Evolutionary conservation across 92 coral and sea anemone species (phyloP).

Genomic region (Actinernus sp.): DNA sequence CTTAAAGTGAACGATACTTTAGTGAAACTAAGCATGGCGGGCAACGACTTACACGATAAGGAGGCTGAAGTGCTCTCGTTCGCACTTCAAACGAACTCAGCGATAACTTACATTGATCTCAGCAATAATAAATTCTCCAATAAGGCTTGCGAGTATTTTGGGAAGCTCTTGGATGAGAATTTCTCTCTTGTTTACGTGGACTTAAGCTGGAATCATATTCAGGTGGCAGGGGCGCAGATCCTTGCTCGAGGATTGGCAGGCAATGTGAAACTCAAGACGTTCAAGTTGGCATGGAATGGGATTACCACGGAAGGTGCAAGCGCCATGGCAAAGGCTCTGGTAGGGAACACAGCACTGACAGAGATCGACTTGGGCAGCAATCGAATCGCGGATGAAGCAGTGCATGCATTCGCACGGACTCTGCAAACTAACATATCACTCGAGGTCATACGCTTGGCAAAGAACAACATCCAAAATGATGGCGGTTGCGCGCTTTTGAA

Average conservation of each 20-base stretch:
- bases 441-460: slow-evolving; percentile 64
- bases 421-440: slow-evolving; percentile 60
- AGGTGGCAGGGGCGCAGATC: slow-evolving; percentile 63
- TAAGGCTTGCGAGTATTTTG: slow-evolving; percentile 68
- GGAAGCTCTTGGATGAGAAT: slow-evolving; percentile 73
- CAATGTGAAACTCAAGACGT: slow-evolving; percentile 76
- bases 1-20: slow-evolving; percentile 69
- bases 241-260: slow-evolving; percentile 78
- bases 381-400: slow-evolving; percentile 66
- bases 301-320: slow-evolving; percentile 70
- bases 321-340: slow-evolving; percentile 63
- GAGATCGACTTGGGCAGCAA: slow-evolving; percentile 76
- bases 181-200: slow-evolving; percentile 66
- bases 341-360: slow-evolving; percentile 66
- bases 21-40: slow-evolving; percentile 72
- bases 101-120: slow-evolving; percentile 69
- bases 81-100: slow-evolving; percentile 63
- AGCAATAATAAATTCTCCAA: slow-evolving; percentile 80
- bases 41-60: slow-evolving; percentile 72
- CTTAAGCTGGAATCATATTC: slow-evolving; percentile 94
- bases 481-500: slow-evolving; percentile 79
- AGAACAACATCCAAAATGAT: slow-evolving; percentile 70
- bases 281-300: slow-evolving; percentile 92
- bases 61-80: slow-evolving; percentile 69
- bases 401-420: slow-evolving; percentile 48